Evolutionary conservation across 2,797 vertebrate genomes (phyloP), one percentile per base, ranked within the genome.

Genomic region (Rallus crepitans): DNA sequence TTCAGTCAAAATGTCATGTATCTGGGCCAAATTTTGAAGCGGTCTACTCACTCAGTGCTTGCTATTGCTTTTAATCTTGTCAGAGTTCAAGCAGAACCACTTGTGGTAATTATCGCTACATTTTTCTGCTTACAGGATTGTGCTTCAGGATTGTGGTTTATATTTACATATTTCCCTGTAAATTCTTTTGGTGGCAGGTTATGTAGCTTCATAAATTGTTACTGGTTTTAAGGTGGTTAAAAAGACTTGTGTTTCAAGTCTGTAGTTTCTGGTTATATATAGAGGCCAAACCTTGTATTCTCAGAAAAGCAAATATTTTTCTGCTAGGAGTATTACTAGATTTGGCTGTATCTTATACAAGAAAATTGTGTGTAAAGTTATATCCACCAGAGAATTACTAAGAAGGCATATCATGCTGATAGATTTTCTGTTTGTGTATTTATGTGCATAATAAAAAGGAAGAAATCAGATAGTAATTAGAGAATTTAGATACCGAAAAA

Each of bases 131-230:
- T 81, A 35, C 14, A 47, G 40, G 17, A 48, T 56, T 75, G 25
- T 68, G 40, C 42, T 83, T 80, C 25, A 33, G 37, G 31, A 25
- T 40, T 82, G 53, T 53, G 47, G 18, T 77, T 93, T 73, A 16
- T 57, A 12, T 71, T 63, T 79, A 57, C 39, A 7, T 79, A 40
- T 92, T 91, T 77, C 45, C 28, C 3, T 64, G 0, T 42, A 42
- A 61, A 18, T 91, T 93, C 63, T 78, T 90, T 89, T 72, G 63
- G 47, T 85, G 76, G 59, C 57, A 83, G 59, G 47, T 91, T 94
- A 28, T 63, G 24, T 87, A 83, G 50, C 59, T 85, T 91, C 52
- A 17, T 65, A 69, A 75, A 65, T 71, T 53, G 57, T 47, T 93
- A 20, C 19, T 59, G 33, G 50, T 94, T 96, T 89, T 79, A 70